These are phyloP conservation scores for Drosophila demipolita DNA, from an alignment of 2,888 invertebrate species.

Conservation along the genomic window DNA sequence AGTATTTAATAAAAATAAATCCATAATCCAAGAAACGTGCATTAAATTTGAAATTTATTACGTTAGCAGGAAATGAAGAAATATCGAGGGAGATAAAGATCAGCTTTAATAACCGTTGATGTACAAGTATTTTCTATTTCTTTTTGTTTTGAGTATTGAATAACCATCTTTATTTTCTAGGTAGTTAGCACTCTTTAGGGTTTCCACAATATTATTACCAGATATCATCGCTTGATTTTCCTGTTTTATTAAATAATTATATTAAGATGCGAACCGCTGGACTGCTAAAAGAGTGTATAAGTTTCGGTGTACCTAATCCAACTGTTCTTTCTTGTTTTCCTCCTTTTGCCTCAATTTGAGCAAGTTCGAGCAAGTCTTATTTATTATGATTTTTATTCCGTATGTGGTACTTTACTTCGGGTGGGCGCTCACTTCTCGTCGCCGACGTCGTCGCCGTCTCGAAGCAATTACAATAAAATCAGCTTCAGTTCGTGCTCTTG, in stretches of 20 bases:
- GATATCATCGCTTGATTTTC: background rate
- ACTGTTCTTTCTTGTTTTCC: background rate
- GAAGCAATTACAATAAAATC: conserved; percentile 68
- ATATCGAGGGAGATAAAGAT: background rate
- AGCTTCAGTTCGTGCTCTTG: conserved; percentile 58
- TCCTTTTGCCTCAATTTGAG: conserved; percentile 1
- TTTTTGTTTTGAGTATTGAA: background rate
- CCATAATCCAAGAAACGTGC: no score
- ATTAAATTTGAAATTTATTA: no score
- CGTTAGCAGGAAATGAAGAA: background rate
- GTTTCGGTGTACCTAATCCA: background rate
- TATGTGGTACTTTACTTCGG: conserved; percentile 31
- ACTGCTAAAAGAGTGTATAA: background rate
- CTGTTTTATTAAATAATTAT: background rate
- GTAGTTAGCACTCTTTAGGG: background rate
- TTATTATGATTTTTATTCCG: conserved; percentile 56
- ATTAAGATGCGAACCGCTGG: background rate
- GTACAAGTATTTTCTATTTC: background rate
- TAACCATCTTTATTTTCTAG: background rate
- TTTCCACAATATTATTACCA: background rate
- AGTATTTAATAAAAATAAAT: background rate
- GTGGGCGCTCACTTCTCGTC: conserved; percentile 49
- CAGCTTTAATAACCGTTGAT: background rate
- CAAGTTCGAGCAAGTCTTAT: conserved; percentile 43
- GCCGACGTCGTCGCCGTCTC: conserved; percentile 19